A percentile compares a stretch with the other conserved stretches of the same genome.
These are phyloP conservation scores for Diarsia rubi DNA, from an alignment of 2,888 invertebrate species.

Conservation along the genomic window DNA sequence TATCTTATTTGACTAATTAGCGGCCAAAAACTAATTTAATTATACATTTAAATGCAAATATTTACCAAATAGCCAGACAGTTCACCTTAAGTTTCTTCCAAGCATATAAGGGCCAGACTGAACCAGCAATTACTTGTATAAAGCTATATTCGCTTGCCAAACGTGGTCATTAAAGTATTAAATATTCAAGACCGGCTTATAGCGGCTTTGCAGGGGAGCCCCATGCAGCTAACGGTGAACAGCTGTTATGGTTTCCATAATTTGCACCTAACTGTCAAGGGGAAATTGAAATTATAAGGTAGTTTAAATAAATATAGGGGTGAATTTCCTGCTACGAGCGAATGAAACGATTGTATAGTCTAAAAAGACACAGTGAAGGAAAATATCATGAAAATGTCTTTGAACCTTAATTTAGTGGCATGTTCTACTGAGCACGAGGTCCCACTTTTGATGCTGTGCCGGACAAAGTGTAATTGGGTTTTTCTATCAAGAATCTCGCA, in stretches of 20 bases:
- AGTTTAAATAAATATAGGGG: not conserved
- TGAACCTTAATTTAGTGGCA: not conserved
- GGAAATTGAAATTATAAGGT: conserved; percentile 2
- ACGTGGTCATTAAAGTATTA: conserved; percentile 23
- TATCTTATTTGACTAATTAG: not conserved
- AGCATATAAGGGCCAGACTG: not conserved
- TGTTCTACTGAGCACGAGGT: not conserved
- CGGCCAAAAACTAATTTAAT: not conserved
- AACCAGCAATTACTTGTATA: conserved; percentile 14
- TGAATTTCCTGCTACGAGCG: not conserved
- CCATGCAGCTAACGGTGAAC: conserved; percentile 22
- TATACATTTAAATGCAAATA: not conserved
- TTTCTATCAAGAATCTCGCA: not conserved
- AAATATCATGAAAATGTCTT: not conserved
- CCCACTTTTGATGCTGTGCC: not conserved
- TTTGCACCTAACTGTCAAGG: not conserved
- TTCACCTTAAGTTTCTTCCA: not conserved
- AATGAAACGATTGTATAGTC: not conserved
- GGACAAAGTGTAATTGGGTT: not conserved
- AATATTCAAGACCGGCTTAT: conserved; percentile 33
- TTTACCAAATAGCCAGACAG: not conserved
- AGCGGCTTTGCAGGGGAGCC: conserved; percentile 10
- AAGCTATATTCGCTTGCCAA: conserved; percentile 15
- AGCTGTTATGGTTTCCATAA: conserved; percentile 31
- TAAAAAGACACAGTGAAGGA: not conserved